These are phyloP conservation scores for Corbicula japonica DNA, from an alignment of 2,888 invertebrate genomes.

Conservation along the genomic window DNA sequence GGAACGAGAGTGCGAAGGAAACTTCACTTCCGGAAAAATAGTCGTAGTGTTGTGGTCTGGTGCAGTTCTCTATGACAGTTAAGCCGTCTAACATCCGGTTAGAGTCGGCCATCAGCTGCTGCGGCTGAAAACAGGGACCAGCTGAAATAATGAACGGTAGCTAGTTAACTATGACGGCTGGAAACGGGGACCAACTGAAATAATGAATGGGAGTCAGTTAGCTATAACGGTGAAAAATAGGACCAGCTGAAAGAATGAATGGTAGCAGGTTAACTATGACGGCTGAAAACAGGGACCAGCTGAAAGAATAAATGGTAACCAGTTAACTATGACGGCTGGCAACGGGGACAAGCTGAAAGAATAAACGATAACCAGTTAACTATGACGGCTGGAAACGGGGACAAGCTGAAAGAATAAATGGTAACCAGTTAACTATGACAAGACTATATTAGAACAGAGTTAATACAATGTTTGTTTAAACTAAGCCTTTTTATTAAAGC, in stretches of 20 bases:
- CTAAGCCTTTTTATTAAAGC: too few species aligned
- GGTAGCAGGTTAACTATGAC: too few species aligned
- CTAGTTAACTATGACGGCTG: slow-evolving; percentile 65
- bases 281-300: too few species aligned
- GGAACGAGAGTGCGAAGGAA: slow-evolving; percentile 97
- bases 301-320: too few species aligned
- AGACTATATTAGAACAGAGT: slow-evolving; percentile 57
- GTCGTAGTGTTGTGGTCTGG: slow-evolving; percentile 95
- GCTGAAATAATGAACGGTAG: slow-evolving; percentile 7
- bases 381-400: slow-evolving; percentile 63
- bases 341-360: slow-evolving; percentile 33
- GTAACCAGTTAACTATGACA: slow-evolving; percentile 57
- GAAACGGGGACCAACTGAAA: slow-evolving; percentile 42
- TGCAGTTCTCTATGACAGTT: slow-evolving; percentile 93
- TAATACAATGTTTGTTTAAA: too few species aligned
- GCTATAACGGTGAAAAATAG: slow-evolving; percentile 63
- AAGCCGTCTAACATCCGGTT: slow-evolving; percentile 31
- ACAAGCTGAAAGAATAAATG: slow-evolving; percentile 13
- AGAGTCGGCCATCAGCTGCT: slow-evolving; percentile 58
- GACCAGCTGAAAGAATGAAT: slow-evolving; percentile 15
- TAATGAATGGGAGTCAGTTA: slow-evolving; percentile 21
- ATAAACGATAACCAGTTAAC: slow-evolving; percentile 33
- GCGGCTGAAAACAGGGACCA: slow-evolving; percentile 59
- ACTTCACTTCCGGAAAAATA: slow-evolving; percentile 95
- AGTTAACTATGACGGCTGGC: slow-evolving; percentile 64